Conservation (phyloP, 2,888 invertebrate genomes). For the Globia sparganii region DNA sequence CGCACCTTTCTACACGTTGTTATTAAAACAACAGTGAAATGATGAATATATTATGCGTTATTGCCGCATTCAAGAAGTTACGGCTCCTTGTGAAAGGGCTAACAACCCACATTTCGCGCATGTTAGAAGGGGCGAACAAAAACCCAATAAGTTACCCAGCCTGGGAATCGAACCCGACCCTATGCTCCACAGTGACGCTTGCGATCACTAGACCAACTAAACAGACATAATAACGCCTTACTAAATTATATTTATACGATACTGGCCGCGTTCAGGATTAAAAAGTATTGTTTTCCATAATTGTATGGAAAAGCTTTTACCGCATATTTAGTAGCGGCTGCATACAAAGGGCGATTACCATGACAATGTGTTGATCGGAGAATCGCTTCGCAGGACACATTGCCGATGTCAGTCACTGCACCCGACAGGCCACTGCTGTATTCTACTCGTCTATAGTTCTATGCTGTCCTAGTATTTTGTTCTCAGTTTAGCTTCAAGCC, state of each 20-base stretch:
- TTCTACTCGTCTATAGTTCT: not conserved
- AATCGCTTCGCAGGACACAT: constrained; percentile 24
- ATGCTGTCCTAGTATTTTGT: constrained; percentile 7
- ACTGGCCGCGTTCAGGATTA: no score
- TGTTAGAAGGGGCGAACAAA: not conserved
- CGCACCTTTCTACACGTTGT: constrained; percentile 10
- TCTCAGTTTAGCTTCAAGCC: not conserved
- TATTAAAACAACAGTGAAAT: constrained; percentile 39
- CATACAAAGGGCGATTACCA: constrained; percentile 38
- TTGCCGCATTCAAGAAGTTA: constrained; percentile 21
- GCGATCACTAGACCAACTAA: not conserved
- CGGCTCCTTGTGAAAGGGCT: constrained; percentile 12
- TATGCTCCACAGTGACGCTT: not conserved
- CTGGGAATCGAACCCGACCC: not conserved
- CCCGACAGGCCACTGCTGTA: not conserved
- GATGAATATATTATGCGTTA: constrained; percentile 1
- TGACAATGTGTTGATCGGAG: constrained; percentile 31
- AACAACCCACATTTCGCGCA: not conserved
- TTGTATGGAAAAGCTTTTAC: not conserved
- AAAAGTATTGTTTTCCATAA: constrained; percentile 10
- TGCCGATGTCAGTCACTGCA: constrained; percentile 45
- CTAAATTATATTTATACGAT: no score
- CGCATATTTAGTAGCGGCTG: not conserved
- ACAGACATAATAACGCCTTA: not conserved
- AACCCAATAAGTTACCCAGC: not conserved